These are phyloP conservation scores for Rhynchotus rufescens DNA, from an alignment of 2,797 vertebrate genomes.

Conservation along the genomic window DNA sequence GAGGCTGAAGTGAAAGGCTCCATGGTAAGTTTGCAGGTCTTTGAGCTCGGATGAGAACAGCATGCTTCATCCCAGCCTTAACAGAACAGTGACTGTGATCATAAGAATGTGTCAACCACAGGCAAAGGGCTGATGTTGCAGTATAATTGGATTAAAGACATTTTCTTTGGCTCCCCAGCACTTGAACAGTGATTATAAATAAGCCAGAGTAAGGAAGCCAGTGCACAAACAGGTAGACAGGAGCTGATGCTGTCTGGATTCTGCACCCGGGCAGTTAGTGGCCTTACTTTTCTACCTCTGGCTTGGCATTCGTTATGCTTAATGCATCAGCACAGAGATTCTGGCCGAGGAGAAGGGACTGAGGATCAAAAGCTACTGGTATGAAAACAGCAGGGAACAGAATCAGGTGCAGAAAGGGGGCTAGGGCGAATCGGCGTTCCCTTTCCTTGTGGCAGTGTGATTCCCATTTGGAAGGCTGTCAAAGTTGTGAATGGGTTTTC, in stretches of 20 bases:
- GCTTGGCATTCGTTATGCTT: background rate
- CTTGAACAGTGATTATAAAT: slow-evolving; percentile 19
- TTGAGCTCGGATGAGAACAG: background rate
- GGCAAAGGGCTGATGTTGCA: background rate
- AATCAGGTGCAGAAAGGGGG: background rate
- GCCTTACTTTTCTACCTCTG: background rate
- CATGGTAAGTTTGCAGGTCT: background rate
- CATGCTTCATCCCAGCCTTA: background rate
- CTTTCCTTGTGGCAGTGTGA: background rate
- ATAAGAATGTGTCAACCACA: slow-evolving; percentile 19
- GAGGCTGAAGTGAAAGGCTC: background rate
- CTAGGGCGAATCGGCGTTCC: background rate
- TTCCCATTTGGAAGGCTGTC: background rate
- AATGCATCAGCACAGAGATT: background rate
- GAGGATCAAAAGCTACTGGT: background rate
- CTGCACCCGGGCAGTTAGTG: background rate
- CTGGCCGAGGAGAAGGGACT: background rate
- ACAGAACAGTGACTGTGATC: slow-evolving; percentile 42
- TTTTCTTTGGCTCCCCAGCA: slow-evolving; percentile 44
- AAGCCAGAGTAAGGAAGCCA: background rate
- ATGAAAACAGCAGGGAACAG: background rate
- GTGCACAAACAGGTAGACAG: slow-evolving; percentile 39
- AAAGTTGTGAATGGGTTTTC: slow-evolving; percentile 33
- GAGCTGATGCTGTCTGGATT: background rate
- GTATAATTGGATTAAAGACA: background rate